Base-by-base conservation (phyloP, 2,113 vertebrate genomes). In the Felis catus region DNA sequence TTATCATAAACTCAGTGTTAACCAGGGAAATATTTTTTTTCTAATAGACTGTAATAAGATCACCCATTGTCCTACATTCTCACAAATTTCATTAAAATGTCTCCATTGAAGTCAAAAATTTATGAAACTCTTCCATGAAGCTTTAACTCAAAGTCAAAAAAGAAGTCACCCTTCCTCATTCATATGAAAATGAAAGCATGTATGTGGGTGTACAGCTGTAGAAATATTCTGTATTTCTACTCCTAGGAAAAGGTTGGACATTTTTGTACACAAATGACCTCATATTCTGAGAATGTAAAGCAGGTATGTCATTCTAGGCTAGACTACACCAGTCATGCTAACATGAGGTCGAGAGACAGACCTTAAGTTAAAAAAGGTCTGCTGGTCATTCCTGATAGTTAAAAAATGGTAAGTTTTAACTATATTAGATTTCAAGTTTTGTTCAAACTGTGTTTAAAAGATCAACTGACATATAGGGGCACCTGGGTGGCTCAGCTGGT, bases 261-360 rank as follows among this genome's bases (percentile, higher is more conserved):
- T 78, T 93, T 93, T 80, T 71, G 85, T 79, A 97, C 48, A 70
- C 68, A 92, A 90, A 92, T 80, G 73, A 45, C 23, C 63, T 90
- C 89, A 63, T 36, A 63, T 84, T 93, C 80, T 73, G n/a, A 96
- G 79, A 92, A 96, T 73, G 55, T 16, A 94, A 31, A n/a, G 15
- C 27, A 81, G 27, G 6, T 2, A n/a, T 11, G 21, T 16, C 12
- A 66, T 92, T 89, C 92, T 65, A 96, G 55, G 36, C 15, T 68
- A 79, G 45, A 91, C n/a, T 48, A 78, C 13, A 19, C 55, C 89
- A 83, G 41, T 11, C 68, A 73, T 48, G 21, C 41, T 73, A 86
- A 74, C 58, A 9, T 63, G 15, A 29, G 78, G 7, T 71, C 53
- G 81, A 88, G 31, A 97, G 53, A 80, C 29, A 74, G 31, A 85